Conservation (phyloP, 2,113 vertebrate genomes). For the Zapornia atra region DNA sequence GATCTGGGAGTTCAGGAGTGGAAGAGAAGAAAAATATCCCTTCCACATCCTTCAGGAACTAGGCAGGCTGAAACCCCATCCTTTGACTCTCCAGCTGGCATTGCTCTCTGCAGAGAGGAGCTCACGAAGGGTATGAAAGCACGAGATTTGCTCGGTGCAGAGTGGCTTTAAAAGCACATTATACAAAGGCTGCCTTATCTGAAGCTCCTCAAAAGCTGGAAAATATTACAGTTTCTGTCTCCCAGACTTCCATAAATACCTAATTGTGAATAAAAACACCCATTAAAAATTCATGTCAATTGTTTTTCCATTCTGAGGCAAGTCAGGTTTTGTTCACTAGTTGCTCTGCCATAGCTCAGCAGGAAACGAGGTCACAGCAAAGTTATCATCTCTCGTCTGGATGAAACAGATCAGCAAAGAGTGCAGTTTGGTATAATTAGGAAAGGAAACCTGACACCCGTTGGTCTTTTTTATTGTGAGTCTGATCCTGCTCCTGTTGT, state of each 20-base stretch:
- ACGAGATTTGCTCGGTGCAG: neutral
- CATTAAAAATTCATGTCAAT: slow-evolving; percentile 33
- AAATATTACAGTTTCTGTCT: slow-evolving; percentile 39
- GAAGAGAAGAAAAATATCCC: neutral
- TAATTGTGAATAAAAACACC: slow-evolving; percentile 39
- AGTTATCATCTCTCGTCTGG: neutral
- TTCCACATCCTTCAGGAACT: neutral
- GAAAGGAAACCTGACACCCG: neutral
- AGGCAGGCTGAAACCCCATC: neutral
- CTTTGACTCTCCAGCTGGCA: slow-evolving; percentile 8
- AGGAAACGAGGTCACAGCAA: neutral
- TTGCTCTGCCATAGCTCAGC: neutral
- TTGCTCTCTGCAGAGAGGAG: neutral
- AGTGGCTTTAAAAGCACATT: slow-evolving; percentile 4
- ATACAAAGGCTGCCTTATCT: neutral
- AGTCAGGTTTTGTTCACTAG: slow-evolving; percentile 7
- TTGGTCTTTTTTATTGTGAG: neutral
- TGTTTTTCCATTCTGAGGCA: slow-evolving; percentile 11
- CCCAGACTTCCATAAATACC: slow-evolving; percentile 8
- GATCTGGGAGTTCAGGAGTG: neutral
- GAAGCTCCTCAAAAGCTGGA: slow-evolving; percentile 15
- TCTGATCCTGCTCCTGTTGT: neutral
- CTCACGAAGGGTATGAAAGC: neutral
- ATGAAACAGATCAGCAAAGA: slow-evolving; percentile 8
- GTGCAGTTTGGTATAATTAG: neutral